Evolutionary conservation across 2,888 invertebrate species (phyloP), one percentile per base, ranked within the genome.

Genomic region (Spodoptera picta): DNA sequence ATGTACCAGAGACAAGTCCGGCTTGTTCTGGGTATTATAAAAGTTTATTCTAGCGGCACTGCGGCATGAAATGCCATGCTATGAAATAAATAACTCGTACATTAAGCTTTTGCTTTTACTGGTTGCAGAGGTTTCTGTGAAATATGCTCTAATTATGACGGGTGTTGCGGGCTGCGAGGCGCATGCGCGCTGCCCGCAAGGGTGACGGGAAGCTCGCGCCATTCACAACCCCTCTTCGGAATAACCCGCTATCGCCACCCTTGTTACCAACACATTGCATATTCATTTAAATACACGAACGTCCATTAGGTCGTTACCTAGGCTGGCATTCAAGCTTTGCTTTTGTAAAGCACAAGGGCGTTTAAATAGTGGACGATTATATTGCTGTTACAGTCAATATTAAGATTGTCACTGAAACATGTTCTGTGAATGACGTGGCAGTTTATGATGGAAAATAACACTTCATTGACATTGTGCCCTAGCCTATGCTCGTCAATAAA

Each of bases 61-160:
- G 84, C 82, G 82, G 81, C 75, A 81, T 73, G 65, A 82, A 84
- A 82, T 79, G 73, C 67, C 79, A 75, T 78, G 73, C 64, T 63
- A 73, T 73, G 80, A 82, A 81, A 77, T 79, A 80, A 81, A 82
- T 81, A 81, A 81, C 69, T 75, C 68, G 63, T 71, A 75, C 55
- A 76, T 77, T 64, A 70, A 62, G 63, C 56, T 69, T 47, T 67
- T 76, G 71, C 77, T 78, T 65, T 79, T 67, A 72, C 63, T 70
- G 67, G 67, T 73, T 78, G 80, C 80, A 77, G 80, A 76, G 77
- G 80, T 83, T 84, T 81, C 75, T 66, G 77, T 81, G 80, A 83
- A 83, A 85, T 84, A 83, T 83, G 75, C 67, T 83, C 75, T 83
- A 84, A 89, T 87, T 85, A 83, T 85, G 83, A 79, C 78, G 82